Evolutionary conservation across 2,113 vertebrate genomes (phyloP).

Genomic region (Calonectris borealis): DNA sequence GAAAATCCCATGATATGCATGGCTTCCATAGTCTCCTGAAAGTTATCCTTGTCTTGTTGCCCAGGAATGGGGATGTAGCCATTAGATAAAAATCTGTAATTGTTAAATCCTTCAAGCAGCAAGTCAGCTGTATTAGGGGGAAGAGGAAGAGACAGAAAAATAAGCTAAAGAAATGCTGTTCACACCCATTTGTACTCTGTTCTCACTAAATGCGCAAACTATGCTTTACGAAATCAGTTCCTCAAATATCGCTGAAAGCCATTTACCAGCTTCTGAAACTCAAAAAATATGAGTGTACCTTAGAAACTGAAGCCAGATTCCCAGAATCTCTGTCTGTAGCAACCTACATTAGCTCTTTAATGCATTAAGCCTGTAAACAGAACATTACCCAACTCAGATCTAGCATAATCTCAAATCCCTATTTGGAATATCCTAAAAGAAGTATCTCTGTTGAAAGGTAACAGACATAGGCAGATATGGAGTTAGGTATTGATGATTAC

Average conservation of each 20-base stretch:
- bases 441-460: background rate
- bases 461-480: background rate
- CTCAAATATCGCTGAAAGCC: background rate
- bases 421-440: background rate
- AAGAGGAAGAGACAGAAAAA: background rate
- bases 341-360: background rate
- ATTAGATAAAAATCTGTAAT: constrained; percentile 96
- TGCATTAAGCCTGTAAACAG: background rate
- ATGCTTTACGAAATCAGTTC: background rate
- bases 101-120: constrained; percentile 91
- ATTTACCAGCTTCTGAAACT: background rate
- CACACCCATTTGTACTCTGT: background rate
- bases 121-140: constrained; percentile 81
- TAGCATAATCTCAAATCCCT: background rate
- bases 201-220: background rate
- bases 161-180: background rate
- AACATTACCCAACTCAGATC: background rate
- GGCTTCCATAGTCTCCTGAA: constrained; percentile 98
- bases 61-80: constrained; percentile 96
- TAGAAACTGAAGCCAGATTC: background rate
- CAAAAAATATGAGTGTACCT: background rate
- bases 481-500: background rate
- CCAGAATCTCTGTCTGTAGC: background rate
- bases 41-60: constrained; percentile 98
- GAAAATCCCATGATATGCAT: constrained; percentile 99